Conservation (phyloP, 2,113 vertebrate genomes). For the Bufo gargarizans region DNA sequence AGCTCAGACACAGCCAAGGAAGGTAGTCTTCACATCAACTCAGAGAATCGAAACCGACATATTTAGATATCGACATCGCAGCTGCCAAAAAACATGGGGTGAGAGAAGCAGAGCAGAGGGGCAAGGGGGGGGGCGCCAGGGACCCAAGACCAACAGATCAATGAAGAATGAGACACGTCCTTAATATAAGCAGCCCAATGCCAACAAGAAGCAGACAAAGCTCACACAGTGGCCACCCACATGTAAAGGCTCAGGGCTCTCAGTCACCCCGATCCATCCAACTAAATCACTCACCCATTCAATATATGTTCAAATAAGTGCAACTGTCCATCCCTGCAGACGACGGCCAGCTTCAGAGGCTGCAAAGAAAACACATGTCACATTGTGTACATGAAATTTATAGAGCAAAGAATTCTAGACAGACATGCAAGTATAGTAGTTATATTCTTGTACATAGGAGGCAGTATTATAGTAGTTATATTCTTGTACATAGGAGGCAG, state of each 20-base stretch:
- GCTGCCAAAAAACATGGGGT: neutral
- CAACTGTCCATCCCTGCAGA: slow-evolving; percentile 92
- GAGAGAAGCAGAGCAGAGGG: neutral
- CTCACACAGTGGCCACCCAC: neutral
- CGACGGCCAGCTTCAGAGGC: slow-evolving; percentile 93
- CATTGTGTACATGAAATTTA: no score
- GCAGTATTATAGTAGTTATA: neutral
- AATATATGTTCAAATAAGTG: slow-evolving; percentile 97
- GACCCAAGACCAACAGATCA: neutral
- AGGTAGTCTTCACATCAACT: slow-evolving; percentile 59
- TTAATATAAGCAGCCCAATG: neutral
- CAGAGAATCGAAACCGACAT: slow-evolving; percentile 59
- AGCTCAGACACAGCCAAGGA: slow-evolving; percentile 65
- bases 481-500: no score
- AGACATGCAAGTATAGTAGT: no score
- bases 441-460: neutral
- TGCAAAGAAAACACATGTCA: slow-evolving; percentile 65
- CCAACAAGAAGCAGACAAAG: neutral
- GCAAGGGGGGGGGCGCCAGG: neutral
- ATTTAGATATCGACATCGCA: neutral
- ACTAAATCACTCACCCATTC: slow-evolving; percentile 85
- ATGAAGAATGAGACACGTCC: no score
- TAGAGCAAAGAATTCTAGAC: no score
- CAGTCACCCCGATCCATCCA: no score
- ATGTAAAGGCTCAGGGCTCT: neutral